Base-by-base conservation (phyloP, 2,888 invertebrate genomes). In the Rotaria magnacalcarata region DNA sequence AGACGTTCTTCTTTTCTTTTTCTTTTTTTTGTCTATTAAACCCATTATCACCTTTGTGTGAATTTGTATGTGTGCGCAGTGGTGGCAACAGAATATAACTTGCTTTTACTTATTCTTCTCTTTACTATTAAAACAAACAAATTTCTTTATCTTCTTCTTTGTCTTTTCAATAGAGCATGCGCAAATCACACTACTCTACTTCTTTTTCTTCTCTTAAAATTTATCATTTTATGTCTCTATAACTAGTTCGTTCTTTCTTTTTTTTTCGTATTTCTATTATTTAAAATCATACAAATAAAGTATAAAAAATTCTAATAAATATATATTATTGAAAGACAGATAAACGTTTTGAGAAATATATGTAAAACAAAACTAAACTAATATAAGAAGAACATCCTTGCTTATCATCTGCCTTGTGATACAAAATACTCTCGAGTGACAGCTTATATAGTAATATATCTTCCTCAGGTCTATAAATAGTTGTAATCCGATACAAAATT, bases 181-280 rank as follows among this genome's bases (percentile, higher is more conserved):
- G 34, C 67, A 67, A 67, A 3, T 67, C 67, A 67, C 19, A 67
- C 67, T 67, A 14, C n/a, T 34, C 34, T 67, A n/a, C 8, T 60
- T 60, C 14, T 60, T 67, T 19, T 67, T 67, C 67, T 67, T 67
- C 67, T 67, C 34, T 67, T 67, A 34, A 67, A 34, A 67, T 67
- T 67, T 67, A 67, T 67, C 67, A 67, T 67, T 67, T 67, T 67
- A 67, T 67, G 67, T 41, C 67, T 67, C 34, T 67, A 67, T 67
- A 67, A 67, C 19, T 67, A 67, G 67, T 67, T 67, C 19, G 67
- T 67, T 67, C 34, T 34, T 34, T 67, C 67, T 67, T 19, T 67
- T 67, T 67, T 67, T 41, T 67, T 67, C 67, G 34, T 67, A 67
- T 34, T 67, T 67, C 34, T 34, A 67, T 67, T 67, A 67, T 67